Evolutionary conservation across 2,888 invertebrate genomes (phyloP).

Genomic region (Priapulus caudatus): DNA sequence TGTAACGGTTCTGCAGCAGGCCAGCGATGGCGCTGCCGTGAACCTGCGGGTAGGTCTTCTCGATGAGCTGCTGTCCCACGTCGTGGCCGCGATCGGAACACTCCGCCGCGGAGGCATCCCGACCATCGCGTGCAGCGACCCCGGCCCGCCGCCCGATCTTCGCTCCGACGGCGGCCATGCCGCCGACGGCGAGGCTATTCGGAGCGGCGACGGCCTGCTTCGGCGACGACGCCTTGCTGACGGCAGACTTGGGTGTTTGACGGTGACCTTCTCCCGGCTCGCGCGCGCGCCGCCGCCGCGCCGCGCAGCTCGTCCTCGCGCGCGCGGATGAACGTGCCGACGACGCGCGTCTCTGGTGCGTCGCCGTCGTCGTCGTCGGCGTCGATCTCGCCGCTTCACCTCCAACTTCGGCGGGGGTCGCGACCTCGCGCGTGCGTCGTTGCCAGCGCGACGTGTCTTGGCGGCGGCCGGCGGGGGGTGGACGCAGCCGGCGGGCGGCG

Average conservation of each 20-base stretch:
- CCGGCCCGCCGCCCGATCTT: neutral
- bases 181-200: neutral
- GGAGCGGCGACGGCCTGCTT: constrained; percentile 1
- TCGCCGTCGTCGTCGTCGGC: neutral
- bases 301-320: neutral
- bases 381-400: no score
- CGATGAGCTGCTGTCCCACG: neutral
- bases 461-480: no score
- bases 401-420: no score
- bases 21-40: neutral
- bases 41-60: neutral
- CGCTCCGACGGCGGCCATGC: neutral
- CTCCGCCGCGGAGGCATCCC: no score
- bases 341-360: neutral
- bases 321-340: neutral
- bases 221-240: neutral
- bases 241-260: neutral
- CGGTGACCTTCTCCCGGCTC: neutral
- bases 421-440: no score
- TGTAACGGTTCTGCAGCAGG: neutral
- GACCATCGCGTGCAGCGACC: neutral
- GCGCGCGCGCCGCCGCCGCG: no score
- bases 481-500: no score
- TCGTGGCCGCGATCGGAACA: no score
- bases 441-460: no score